A percentile compares a stretch with the other conserved stretches of the same genome.
phyloP scores from a whole-genome alignment of 2,113 vertebrate species.

The Delphinus delphis region DNA sequence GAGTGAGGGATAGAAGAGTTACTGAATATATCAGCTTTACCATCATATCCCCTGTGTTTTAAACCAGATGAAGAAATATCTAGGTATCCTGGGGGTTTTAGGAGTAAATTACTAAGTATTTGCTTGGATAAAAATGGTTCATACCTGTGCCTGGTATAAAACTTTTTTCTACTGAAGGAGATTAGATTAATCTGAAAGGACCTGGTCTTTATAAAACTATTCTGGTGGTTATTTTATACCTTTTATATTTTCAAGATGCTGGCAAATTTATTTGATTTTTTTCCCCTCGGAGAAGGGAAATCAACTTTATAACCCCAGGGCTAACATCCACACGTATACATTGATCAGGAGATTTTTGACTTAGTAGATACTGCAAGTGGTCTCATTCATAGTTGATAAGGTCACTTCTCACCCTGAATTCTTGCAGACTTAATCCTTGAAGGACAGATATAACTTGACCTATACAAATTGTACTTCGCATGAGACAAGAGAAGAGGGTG shows the following conservation, averaged over 20 bases:
- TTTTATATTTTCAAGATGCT: slow-evolving; percentile 53
- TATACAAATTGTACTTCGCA: fast-evolving
- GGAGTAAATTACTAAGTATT: slow-evolving; percentile 41
- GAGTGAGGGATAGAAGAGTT: background rate
- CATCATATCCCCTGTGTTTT: background rate
- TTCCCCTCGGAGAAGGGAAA: background rate
- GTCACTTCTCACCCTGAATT: background rate
- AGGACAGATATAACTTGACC: background rate
- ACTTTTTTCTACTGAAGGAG: background rate
- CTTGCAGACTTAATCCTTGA: slow-evolving; percentile 33
- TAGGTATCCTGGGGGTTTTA: background rate
- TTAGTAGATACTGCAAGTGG: background rate
- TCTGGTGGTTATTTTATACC: background rate
- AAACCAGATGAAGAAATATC: background rate
- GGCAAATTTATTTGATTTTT: slow-evolving; percentile 37
- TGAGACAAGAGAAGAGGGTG: background rate
- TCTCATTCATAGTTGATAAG: slow-evolving; percentile 55
- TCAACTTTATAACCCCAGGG: slow-evolving; percentile 48
- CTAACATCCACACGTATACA: slow-evolving; percentile 20
- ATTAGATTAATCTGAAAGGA: slow-evolving; percentile 54
- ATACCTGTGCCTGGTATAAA: background rate
- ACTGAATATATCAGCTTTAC: slow-evolving; percentile 42
- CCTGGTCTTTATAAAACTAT: slow-evolving; percentile 41
- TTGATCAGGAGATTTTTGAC: slow-evolving; percentile 16
- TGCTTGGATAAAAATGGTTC: slow-evolving; percentile 34